Percentiles rank a stretch among this genome's conserved stretches.
These are phyloP conservation scores for Bombus huntii DNA, from an alignment of 1,140 invertebrate species.

Conservation along the genomic window DNA sequence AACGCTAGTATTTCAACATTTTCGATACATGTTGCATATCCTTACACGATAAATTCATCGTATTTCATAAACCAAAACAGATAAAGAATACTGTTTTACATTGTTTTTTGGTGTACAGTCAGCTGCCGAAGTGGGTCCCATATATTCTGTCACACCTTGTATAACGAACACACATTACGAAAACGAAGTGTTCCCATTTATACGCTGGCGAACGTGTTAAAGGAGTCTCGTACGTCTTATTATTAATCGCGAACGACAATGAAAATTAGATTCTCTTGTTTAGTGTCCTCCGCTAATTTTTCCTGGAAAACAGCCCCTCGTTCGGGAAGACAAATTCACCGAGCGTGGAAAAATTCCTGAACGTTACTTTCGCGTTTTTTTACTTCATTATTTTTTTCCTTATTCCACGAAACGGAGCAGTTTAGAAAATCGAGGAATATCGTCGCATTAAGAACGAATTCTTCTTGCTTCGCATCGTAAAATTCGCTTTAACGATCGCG, in stretches of 20 bases:
- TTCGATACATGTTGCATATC: too few species aligned
- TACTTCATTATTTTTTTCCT: background rate
- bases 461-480: constrained; percentile 20
- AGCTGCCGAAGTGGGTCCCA: too few species aligned
- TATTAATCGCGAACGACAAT: background rate
- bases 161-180: background rate
- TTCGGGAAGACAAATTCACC: background rate
- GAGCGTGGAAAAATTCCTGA: background rate
- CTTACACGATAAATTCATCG: too few species aligned
- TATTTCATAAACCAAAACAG: too few species aligned
- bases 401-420: background rate
- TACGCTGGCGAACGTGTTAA: background rate
- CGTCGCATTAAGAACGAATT: constrained; percentile 18
- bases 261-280: background rate
- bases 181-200: background rate
- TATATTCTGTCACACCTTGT: background rate
- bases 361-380: background rate
- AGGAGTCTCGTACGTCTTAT: background rate
- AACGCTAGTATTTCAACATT: too few species aligned
- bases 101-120: too few species aligned
- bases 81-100: too few species aligned
- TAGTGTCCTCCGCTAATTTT: background rate
- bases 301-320: background rate
- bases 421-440: background rate
- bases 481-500: constrained; percentile 39